A percentile compares a stretch with the other conserved stretches of the same genome.
Conservation (phyloP, 2,888 invertebrate species). For the Dendrolimus pini region DNA sequence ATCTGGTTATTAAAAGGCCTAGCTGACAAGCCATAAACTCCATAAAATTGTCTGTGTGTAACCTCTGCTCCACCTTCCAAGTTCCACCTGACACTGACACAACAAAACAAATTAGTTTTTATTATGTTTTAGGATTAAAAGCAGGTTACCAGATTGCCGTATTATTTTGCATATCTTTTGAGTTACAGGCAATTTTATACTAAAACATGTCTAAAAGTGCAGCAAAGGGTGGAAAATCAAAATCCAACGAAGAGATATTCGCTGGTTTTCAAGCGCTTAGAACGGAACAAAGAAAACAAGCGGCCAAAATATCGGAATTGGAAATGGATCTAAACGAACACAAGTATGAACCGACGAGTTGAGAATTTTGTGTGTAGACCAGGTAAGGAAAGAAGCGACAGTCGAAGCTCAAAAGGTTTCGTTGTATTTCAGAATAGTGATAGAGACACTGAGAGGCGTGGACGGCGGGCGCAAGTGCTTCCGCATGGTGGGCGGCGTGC, state of each 20-base stretch:
- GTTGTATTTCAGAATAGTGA: constrained; percentile 86
- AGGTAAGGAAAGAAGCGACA: background rate
- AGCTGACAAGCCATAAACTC: too few relatives aligned
- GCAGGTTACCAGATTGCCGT: too few relatives aligned
- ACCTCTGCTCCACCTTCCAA: too few relatives aligned
- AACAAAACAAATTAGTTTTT: too few relatives aligned
- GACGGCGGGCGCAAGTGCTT: constrained; percentile 92
- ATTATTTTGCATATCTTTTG: too few relatives aligned
- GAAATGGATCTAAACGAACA: constrained; percentile 97
- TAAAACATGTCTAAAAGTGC: constrained; percentile 43
- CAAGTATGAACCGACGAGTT: constrained; percentile 80
- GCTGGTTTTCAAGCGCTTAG: constrained; percentile 91
- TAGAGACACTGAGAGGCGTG: constrained; percentile 92
- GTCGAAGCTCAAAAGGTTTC: background rate
- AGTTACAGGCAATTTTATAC: background rate
- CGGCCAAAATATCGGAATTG: constrained; percentile 92
- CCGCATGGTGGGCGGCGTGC: constrained; percentile 94
- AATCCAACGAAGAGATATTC: constrained; percentile 87
- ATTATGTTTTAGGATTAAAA: too few relatives aligned
- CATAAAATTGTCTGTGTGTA: too few relatives aligned
- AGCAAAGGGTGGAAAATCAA: constrained; percentile 56
- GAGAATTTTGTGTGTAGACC: background rate
- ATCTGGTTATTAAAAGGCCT: too few relatives aligned
- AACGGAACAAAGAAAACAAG: constrained; percentile 90
- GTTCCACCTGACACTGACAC: too few relatives aligned